phyloP scores from a whole-genome alignment of 2,113 vertebrate species.

The Mormoops blainvillei region DNA sequence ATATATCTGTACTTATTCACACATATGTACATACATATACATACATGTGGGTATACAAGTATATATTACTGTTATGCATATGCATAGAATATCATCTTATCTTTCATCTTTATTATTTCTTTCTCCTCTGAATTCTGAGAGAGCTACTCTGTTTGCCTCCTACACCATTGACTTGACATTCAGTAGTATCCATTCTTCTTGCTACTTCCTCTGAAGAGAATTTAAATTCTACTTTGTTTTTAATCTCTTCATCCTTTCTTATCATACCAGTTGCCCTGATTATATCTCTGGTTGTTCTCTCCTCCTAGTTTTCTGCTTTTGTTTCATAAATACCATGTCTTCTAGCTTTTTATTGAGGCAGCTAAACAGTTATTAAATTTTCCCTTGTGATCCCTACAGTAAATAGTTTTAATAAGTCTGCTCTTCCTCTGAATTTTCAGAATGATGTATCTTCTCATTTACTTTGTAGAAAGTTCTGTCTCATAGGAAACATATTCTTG shows the following conservation, averaged over 20 bases:
- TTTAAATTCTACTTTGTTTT: neutral
- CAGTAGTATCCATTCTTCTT: neutral
- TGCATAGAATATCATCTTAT: neutral
- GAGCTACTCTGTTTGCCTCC: neutral
- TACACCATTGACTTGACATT: neutral
- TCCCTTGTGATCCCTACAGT: neutral
- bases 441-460: neutral
- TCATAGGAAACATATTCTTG: neutral
- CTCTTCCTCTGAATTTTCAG: neutral
- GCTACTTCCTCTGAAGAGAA: neutral
- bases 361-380: neutral
- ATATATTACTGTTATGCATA: neutral
- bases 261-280: neutral
- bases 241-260: neutral
- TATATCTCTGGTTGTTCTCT: neutral
- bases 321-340: neutral
- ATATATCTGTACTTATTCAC: neutral
- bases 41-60: neutral
- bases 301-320: neutral
- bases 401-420: neutral
- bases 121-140: constrained; percentile 4
- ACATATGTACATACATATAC: neutral
- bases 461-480: neutral
- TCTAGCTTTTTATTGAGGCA: neutral
- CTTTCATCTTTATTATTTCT: neutral